phyloP scores from a whole-genome alignment of 2,113 vertebrate species.

The Elephas maximus region DNA sequence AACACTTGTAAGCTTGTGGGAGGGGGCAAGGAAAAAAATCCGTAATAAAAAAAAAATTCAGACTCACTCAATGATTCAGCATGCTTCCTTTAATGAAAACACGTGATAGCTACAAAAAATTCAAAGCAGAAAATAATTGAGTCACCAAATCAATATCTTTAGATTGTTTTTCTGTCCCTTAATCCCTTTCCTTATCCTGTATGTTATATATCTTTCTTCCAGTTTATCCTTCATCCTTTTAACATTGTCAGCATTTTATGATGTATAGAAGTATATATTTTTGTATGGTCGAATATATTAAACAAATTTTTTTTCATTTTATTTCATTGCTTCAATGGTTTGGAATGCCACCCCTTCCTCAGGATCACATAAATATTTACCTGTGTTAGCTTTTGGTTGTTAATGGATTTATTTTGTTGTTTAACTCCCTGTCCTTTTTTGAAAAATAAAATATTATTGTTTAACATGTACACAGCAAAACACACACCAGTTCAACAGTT shows the following conservation, averaged over 20 bases:
- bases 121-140: too few species aligned
- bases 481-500: not conserved
- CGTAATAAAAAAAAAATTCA: too few species aligned
- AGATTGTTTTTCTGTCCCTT: not conserved
- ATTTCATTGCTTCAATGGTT: slow-evolving; percentile 25
- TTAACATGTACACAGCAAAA: not conserved
- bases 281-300: not conserved
- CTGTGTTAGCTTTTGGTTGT: slow-evolving; percentile 20
- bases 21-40: too few species aligned
- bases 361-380: not conserved
- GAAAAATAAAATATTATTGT: not conserved
- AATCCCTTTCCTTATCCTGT: not conserved
- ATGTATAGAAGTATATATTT: not conserved
- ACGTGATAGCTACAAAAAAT: too few species aligned
- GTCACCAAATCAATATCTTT: not conserved
- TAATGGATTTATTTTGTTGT: not conserved
- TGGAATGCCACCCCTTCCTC: not conserved
- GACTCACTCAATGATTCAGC: too few species aligned
- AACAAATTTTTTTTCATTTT: not conserved
- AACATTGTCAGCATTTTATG: not conserved
- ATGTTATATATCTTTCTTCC: not conserved
- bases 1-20: too few species aligned
- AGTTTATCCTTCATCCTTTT: slow-evolving; percentile 30
- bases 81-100: too few species aligned
- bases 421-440: too few species aligned